These are phyloP conservation scores for Petrocephalus zakoni DNA, from an alignment of 2,113 vertebrate species.

Conservation along the genomic window DNA sequence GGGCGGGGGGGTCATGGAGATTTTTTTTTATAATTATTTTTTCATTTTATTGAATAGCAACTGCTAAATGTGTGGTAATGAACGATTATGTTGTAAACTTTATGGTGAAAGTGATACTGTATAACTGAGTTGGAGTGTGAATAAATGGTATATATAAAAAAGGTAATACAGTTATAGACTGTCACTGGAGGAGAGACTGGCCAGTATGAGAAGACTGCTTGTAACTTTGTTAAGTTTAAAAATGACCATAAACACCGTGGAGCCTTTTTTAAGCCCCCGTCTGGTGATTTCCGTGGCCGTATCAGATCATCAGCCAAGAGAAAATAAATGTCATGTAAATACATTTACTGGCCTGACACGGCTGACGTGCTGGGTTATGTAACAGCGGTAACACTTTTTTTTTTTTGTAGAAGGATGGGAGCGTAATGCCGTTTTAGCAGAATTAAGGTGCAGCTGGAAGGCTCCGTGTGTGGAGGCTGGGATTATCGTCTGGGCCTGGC, in stretches of 20 bases:
- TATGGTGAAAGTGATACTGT: background rate
- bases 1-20: slow-evolving; percentile 15
- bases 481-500: slow-evolving; percentile 51
- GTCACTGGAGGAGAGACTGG: background rate
- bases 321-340: background rate
- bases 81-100: slow-evolving; percentile 13
- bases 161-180: background rate
- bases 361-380: slow-evolving; percentile 31
- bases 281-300: background rate
- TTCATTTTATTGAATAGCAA: slow-evolving; percentile 19
- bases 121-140: background rate
- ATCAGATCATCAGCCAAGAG: background rate
- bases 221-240: background rate
- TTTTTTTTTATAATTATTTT: slow-evolving; percentile 21
- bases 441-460: slow-evolving; percentile 43
- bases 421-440: slow-evolving; percentile 39
- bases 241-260: background rate
- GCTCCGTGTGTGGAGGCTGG: slow-evolving; percentile 52
- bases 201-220: background rate
- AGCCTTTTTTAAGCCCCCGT: background rate
- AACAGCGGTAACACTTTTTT: slow-evolving; percentile 24
- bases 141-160: background rate
- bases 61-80: slow-evolving; percentile 23
- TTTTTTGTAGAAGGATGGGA: slow-evolving; percentile 20
- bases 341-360: background rate